Evolutionary conservation across 2,888 invertebrate species (phyloP), one percentile per base, ranked within the genome.

Genomic region (Conchocele bisecta): DNA sequence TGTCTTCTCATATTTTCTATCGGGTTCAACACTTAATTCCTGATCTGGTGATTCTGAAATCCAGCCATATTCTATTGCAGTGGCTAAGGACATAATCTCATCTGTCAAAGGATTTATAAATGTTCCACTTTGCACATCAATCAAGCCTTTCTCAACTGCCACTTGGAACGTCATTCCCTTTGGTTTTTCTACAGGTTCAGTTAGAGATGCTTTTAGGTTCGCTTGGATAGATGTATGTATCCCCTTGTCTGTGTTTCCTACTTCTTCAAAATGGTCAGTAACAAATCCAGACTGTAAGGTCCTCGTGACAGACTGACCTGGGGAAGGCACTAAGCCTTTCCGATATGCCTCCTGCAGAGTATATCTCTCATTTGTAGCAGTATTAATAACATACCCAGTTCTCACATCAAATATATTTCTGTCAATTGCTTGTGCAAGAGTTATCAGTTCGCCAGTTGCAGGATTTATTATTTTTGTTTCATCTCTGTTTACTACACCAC

Each of bases 371-470:
- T 94, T 93, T 76, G 94, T 94, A 73, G 60, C 95, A 94, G 72
- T 81, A 70, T 91, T 88, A 26, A 82, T 82, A 31, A 98, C 89
- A 93, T 94, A 88, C 94, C 95, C 88, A 90, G 95, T 94, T 90
- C 97, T 96, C 0, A 97, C 96, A 87, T 98, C 97, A 91, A 95
- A 95, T 48, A 98, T 93, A 89, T 97, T 96, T 85, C 94, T 94
- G 89, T 96, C 96, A 86, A 98, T 98, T 26, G 97, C 97, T 93
- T 98, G 96, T 75, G 97, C 92, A 76, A 98, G 93, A 26, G 97
- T 96, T 41, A 98, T 93, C 89, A 95, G 94, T 75, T 89, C 89
- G 28, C 92, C 91, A 57, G 96, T 91, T 95, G 96, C 71, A 96
- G 93, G 88, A 70, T 88, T 85, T 39, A 87, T 73, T 17, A 88